Evolutionary conservation across 2,888 invertebrate genomes (phyloP).

Genomic region (Chrysina gloriosa): DNA sequence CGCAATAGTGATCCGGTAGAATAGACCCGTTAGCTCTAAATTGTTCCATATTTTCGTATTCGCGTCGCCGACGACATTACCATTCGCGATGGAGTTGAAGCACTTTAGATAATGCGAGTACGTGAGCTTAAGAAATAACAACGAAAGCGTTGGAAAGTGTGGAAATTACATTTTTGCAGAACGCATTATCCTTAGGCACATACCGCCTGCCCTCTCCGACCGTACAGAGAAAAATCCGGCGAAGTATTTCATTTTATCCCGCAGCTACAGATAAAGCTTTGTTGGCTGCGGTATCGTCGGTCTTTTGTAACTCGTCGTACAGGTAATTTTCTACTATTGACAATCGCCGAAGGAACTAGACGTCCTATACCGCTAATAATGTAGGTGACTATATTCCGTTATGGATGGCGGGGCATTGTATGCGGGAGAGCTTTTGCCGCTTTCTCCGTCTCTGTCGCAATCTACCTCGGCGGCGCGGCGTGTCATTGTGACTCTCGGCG

Average conservation of each 20-base stretch:
- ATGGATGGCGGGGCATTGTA: constrained; percentile 1
- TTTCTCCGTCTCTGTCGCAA: constrained; percentile 30
- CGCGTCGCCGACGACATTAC: background rate
- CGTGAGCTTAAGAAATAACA: background rate
- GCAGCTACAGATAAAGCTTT: constrained; percentile 3
- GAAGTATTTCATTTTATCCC: constrained; percentile 1
- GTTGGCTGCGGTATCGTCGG: background rate
- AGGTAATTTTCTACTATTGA: constrained; percentile 25
- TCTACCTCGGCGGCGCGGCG: constrained; percentile 48
- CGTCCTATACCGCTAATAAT: background rate
- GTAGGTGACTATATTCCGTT: constrained; percentile 1
- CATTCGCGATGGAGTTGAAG: background rate
- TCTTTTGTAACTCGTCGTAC: constrained; percentile 1
- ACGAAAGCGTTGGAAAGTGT: too few species aligned
- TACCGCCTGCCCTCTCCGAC: background rate
- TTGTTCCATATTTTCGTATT: too few species aligned
- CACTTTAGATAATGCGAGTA: background rate
- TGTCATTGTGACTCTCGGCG: constrained; percentile 42
- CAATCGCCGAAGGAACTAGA: constrained; percentile 1
- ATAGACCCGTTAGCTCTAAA: too few species aligned
- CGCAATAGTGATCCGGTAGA: too few species aligned
- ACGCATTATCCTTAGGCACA: background rate
- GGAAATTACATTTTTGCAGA: background rate
- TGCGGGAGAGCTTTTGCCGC: constrained; percentile 12
- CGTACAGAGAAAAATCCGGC: background rate